phyloP scores from a whole-genome alignment of 2,797 vertebrate species.

The Tarsius wallacei region DNA sequence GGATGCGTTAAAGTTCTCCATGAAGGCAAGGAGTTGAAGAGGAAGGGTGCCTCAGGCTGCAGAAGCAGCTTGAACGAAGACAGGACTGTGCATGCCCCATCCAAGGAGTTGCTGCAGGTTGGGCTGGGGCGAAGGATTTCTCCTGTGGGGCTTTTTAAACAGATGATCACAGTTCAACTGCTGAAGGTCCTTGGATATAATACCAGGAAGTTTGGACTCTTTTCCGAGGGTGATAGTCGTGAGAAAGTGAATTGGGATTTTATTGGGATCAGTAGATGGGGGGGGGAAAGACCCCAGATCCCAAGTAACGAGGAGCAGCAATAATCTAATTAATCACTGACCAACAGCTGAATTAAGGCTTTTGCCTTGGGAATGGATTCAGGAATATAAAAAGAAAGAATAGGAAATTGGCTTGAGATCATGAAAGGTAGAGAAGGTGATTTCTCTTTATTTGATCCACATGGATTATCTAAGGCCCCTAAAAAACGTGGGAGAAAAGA shows the following conservation, averaged over 20 bases:
- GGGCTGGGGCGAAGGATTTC: not conserved
- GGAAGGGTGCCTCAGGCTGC: not conserved
- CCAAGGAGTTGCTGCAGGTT: not conserved
- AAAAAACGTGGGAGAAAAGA: not conserved
- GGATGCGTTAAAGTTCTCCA: not conserved
- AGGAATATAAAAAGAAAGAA: not conserved
- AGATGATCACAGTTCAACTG: conserved; percentile 15
- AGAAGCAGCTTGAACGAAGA: not conserved
- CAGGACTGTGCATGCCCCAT: not conserved
- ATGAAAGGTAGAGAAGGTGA: not conserved
- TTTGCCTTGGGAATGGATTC: not conserved
- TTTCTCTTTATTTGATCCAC: not conserved
- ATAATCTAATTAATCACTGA: not conserved
- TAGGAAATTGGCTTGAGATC: not conserved
- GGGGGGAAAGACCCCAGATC: not conserved
- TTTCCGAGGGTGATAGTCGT: not conserved
- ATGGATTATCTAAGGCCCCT: not conserved
- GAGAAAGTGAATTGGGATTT: not conserved
- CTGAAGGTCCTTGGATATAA: not conserved
- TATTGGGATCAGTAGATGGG: not conserved
- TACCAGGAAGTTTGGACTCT: not conserved
- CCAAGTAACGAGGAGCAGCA: not conserved
- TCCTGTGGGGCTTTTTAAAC: not conserved
- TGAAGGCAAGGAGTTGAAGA: not conserved
- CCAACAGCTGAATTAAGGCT: not conserved